Percentiles rank a stretch among this genome's conserved stretches.
Conservation (phyloP, 2,888 invertebrate genomes). For the Trichogramma evanescens region DNA sequence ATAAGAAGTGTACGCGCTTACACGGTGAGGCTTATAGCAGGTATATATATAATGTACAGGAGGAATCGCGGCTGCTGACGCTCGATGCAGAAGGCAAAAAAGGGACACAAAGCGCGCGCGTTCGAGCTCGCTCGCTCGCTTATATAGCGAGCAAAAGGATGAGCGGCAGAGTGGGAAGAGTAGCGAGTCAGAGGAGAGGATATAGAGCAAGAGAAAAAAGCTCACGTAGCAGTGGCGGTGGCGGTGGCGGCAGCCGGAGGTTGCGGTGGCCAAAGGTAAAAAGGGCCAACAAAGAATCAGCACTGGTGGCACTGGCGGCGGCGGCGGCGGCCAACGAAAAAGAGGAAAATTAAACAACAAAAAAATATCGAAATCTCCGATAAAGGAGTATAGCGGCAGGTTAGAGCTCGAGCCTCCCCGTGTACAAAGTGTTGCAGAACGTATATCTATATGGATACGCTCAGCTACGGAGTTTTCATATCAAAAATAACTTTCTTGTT, state of each 20-base stretch:
- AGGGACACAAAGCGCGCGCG: not conserved
- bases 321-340: not conserved
- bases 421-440: too few relatives aligned
- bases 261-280: too few relatives aligned
- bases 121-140: too few relatives aligned
- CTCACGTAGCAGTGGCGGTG: too few relatives aligned
- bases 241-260: too few relatives aligned
- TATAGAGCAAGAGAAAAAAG: conserved; percentile 4
- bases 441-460: too few relatives aligned
- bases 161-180: not conserved
- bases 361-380: conserved; percentile 11
- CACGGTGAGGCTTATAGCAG: too few relatives aligned
- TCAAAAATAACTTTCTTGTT: conserved; percentile 14
- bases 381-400: conserved; percentile 7
- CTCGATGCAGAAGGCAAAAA: not conserved
- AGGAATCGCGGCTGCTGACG: not conserved
- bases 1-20: not conserved
- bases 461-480: conserved; percentile 10
- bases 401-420: not conserved
- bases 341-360: not conserved
- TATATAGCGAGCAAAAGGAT: not conserved
- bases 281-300: too few relatives aligned
- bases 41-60: not conserved
- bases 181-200: not conserved
- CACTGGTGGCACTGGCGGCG: too few relatives aligned